Percentiles rank a stretch among this genome's conserved stretches.
phyloP scores from a whole-genome alignment of 1,140 invertebrate species.

The Rhopalosiphum padi region DNA sequence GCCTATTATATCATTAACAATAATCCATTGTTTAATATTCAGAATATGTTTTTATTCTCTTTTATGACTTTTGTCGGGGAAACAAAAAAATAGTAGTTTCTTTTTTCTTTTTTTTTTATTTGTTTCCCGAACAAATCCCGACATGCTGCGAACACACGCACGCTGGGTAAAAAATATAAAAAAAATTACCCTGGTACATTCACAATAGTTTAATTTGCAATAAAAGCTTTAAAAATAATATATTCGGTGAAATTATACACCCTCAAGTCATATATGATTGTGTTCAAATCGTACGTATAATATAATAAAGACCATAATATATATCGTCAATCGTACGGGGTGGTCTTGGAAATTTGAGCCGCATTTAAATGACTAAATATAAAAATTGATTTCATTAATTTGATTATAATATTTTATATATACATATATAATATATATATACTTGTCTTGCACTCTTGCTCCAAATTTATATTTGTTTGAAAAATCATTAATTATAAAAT shows the following conservation, averaged over 20 bases:
- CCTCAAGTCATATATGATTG: not conserved
- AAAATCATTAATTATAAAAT: not conserved
- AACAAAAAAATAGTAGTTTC: conserved; percentile 27
- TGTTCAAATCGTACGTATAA: not conserved
- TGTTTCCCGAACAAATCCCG: conserved; percentile 21
- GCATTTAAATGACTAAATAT: not conserved
- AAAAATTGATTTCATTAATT: not conserved
- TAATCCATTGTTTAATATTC: conserved; percentile 56
- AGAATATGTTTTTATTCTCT: conserved; percentile 45
- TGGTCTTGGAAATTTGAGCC: not conserved
- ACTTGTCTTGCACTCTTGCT: not conserved
- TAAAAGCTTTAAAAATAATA: conserved; percentile 29
- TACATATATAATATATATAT: not conserved
- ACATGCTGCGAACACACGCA: conserved; percentile 26
- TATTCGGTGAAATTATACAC: conserved; percentile 29
- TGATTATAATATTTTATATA: not conserved
- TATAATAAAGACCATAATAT: not conserved
- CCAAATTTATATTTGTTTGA: not conserved
- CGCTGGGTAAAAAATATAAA: conserved; percentile 28
- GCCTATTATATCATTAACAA: conserved; percentile 57
- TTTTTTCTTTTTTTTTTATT: conserved; percentile 34
- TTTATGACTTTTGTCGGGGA: conserved; percentile 43
- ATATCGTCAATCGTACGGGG: not conserved
- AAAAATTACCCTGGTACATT: conserved; percentile 29
- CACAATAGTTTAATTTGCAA: conserved; percentile 47